Evolutionary conservation across 2,797 vertebrate genomes (phyloP).

Genomic region (Gorsachius magnificus): DNA sequence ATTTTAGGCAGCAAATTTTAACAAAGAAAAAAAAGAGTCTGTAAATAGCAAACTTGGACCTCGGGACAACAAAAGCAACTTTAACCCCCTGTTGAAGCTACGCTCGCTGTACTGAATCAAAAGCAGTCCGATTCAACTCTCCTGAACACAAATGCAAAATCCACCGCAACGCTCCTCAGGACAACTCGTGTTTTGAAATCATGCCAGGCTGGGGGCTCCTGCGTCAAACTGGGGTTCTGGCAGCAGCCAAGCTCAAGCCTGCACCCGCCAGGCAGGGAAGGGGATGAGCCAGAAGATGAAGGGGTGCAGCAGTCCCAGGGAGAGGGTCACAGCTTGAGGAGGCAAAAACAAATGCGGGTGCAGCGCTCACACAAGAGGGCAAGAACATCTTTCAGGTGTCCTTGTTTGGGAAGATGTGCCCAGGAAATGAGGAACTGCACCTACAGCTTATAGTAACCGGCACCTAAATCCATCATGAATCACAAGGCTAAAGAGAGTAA

Average conservation of each 20-base stretch:
- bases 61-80: not conserved
- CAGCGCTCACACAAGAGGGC: too few species aligned
- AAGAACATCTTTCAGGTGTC: not conserved
- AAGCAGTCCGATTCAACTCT: not conserved
- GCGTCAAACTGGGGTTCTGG: fast-evolving
- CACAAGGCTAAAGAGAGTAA: too few species aligned
- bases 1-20: not conserved
- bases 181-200: not conserved
- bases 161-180: not conserved
- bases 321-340: not conserved
- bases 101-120: fast-evolving
- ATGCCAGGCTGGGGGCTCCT: not conserved
- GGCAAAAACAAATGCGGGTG: not conserved
- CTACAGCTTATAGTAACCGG: not conserved
- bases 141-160: not conserved
- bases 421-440: not conserved
- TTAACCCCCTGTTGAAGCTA: not conserved
- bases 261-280: too few species aligned
- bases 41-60: not conserved
- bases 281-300: too few species aligned
- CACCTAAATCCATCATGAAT: too few species aligned
- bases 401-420: not conserved
- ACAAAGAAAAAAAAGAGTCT: not conserved
- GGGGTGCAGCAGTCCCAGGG: not conserved
- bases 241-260: not conserved